These are phyloP conservation scores for Cassiopea xamachana DNA, from an alignment of 30 jellyfish, hydroid and myxozoan genomes.

Conservation along the genomic window DNA sequence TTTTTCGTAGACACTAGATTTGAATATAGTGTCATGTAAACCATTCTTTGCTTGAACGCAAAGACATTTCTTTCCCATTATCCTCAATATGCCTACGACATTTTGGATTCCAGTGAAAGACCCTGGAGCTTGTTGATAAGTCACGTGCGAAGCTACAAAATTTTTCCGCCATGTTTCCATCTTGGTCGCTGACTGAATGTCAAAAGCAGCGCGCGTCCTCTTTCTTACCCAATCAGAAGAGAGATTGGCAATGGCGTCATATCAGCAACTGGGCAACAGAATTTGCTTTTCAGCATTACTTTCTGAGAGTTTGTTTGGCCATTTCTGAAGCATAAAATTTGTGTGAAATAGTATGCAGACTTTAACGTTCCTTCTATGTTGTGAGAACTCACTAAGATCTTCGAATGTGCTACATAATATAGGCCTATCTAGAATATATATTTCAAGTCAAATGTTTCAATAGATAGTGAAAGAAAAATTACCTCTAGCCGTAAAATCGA, in stretches of 20 bases:
- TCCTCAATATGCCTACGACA: conserved; percentile 37
- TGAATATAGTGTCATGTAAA: conserved; percentile 16
- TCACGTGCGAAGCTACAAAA: conserved; percentile 33
- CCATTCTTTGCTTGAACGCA: conserved; percentile 65
- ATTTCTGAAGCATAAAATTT: no score
- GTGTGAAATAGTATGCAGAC: no score
- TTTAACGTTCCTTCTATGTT: no score
- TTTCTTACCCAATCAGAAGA: conserved; percentile 50
- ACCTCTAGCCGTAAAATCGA: no score
- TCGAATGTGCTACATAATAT: no score
- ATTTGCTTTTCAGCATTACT: no score
- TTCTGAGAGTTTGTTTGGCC: no score
- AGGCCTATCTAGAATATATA: no score
- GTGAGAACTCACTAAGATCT: no score
- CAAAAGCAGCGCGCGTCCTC: conserved; percentile 66
- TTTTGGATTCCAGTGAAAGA: conserved; percentile 15
- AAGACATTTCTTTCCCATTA: conserved; percentile 72
- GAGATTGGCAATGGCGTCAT: conserved; percentile 13
- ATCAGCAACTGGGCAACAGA: neutral
- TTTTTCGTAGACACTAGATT: conserved; percentile 26
- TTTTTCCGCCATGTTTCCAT: conserved; percentile 75
- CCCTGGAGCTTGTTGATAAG: conserved; percentile 11
- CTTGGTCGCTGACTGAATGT: conserved; percentile 76
- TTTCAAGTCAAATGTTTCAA: no score
- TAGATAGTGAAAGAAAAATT: no score